Conservation (phyloP, 2,113 vertebrate species). For the Odontophorus gujanensis region DNA sequence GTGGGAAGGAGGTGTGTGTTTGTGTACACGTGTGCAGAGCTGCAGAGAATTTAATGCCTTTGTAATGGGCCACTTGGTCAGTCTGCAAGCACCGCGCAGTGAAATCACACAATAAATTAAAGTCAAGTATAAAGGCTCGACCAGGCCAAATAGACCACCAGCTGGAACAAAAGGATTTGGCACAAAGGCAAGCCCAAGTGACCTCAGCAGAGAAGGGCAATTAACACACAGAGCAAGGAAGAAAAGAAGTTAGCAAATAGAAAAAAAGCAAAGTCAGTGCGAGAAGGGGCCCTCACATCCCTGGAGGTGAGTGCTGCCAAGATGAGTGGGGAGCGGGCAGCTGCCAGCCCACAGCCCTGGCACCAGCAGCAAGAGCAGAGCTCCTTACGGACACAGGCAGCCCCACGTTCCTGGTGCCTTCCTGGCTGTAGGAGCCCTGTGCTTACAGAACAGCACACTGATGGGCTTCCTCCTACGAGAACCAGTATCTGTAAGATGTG, state of each 20-base stretch:
- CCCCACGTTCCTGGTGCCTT: neutral
- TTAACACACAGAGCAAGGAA: slow-evolving; percentile 3
- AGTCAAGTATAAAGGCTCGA: slow-evolving; percentile 18
- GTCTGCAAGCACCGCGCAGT: slow-evolving; percentile 2
- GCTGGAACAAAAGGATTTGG: slow-evolving; percentile 50
- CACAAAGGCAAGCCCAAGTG: slow-evolving; percentile 40
- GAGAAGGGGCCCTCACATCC: neutral
- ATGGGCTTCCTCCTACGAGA: neutral
- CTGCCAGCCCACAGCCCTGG: neutral
- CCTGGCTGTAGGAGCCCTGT: neutral
- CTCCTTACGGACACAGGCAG: neutral
- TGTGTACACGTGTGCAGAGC: neutral
- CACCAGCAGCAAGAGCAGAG: neutral
- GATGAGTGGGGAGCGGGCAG: neutral
- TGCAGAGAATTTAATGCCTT: slow-evolving; percentile 14
- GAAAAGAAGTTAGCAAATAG: slow-evolving; percentile 31
- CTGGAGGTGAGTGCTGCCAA: neutral
- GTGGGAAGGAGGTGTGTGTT: slow-evolving; percentile 5
- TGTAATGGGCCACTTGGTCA: neutral
- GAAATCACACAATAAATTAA: slow-evolving; percentile 41
- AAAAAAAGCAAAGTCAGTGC: neutral
- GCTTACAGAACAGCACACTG: neutral
- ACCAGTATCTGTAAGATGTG: neutral
- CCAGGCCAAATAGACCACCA: slow-evolving; percentile 40
- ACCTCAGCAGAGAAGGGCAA: slow-evolving; percentile 38